Evolutionary conservation across 2,797 vertebrate species (phyloP), one percentile per base, ranked within the genome.

Genomic region (Synanceia verrucosa): DNA sequence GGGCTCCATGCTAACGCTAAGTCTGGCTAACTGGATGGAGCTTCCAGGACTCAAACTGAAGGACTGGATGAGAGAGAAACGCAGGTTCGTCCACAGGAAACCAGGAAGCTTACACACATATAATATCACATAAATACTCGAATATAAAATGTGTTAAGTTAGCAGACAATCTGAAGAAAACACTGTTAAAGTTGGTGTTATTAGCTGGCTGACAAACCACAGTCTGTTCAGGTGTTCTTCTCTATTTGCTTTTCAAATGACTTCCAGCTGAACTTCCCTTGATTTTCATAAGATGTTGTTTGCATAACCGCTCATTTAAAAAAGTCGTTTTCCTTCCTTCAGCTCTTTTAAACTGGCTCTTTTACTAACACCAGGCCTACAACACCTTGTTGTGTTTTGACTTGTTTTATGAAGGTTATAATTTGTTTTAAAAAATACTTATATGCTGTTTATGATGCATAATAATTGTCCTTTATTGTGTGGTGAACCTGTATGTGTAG

Each of bases 11-110:
- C 83, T 95, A 2, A 95, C 95, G 0, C 91, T 95, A 50, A 95
- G 95, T 58, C 86, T 95, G 63, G 94, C 94, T 1, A 94, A 94
- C 88, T 95, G 95, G 95, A 95, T 95, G 95, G 95, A 95, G 64
- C 94, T 95, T 4, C 95, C 95, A 0, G 95, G 93, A 36, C 88
- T 95, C 52, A 94, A 94, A 50, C 89, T 95, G 68, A 95, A 95
- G 75, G 95, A 95, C 59, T 95, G 95, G 94, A 89, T 95, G 83
- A 90, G 94, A 78, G 95, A 95, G 3, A 95, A 95, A 51, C 93
- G 94, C 86, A 95, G 94, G 95, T 95, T n/a, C 3, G 83, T 64
- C 12, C 8, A 36, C 11, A 2, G 31, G 57, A 4, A 44, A 26
- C n/a, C n/a, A n/a, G n/a, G n/a, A n/a, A n/a, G n/a, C n/a, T n/a